Evolutionary conservation across 2,888 invertebrate genomes (phyloP).

Genomic region (Eupelmus urozonus): DNA sequence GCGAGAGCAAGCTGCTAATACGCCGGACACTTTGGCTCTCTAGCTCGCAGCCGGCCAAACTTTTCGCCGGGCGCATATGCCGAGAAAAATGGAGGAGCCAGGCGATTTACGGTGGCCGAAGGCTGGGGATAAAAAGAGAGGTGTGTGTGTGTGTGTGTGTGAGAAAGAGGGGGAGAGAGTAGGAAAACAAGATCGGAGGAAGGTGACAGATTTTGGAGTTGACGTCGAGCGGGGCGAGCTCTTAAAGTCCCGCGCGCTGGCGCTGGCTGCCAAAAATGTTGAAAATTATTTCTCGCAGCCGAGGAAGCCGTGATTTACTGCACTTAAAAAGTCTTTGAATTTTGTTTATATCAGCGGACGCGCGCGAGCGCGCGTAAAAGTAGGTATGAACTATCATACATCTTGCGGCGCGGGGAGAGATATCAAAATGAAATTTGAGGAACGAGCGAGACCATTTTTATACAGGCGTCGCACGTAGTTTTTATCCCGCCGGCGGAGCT

Average conservation of each 20-base stretch:
- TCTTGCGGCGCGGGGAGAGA: slow-evolving; percentile 21
- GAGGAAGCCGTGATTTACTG: slow-evolving; percentile 43
- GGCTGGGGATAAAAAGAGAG: slow-evolving; percentile 43
- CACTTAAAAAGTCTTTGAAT: slow-evolving; percentile 59
- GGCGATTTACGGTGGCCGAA: slow-evolving; percentile 61
- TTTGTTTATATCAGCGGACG: slow-evolving; percentile 53
- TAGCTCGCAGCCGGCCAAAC: too few relatives aligned
- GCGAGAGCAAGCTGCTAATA: background rate
- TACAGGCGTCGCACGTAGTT: slow-evolving; percentile 24
- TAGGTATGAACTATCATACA: slow-evolving; percentile 49
- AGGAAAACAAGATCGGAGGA: background rate
- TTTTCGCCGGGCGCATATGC: too few relatives aligned
- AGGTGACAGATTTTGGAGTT: slow-evolving; percentile 61
- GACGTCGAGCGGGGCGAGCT: slow-evolving; percentile 47
- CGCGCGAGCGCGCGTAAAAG: slow-evolving; percentile 26
- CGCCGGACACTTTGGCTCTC: slow-evolving; percentile 48
- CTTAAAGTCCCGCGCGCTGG: slow-evolving; percentile 35
- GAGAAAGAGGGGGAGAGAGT: slow-evolving; percentile 59
- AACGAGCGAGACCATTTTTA: slow-evolving; percentile 19
- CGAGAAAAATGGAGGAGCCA: slow-evolving; percentile 69
- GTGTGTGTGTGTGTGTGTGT: background rate
- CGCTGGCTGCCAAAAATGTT: slow-evolving; percentile 52
- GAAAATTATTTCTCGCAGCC: slow-evolving; percentile 48
- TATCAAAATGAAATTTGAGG: slow-evolving; percentile 56
- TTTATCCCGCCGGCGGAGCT: slow-evolving; percentile 9